Base-by-base conservation (phyloP, 2,797 vertebrate species). In the Enteromius trimaculatus region DNA sequence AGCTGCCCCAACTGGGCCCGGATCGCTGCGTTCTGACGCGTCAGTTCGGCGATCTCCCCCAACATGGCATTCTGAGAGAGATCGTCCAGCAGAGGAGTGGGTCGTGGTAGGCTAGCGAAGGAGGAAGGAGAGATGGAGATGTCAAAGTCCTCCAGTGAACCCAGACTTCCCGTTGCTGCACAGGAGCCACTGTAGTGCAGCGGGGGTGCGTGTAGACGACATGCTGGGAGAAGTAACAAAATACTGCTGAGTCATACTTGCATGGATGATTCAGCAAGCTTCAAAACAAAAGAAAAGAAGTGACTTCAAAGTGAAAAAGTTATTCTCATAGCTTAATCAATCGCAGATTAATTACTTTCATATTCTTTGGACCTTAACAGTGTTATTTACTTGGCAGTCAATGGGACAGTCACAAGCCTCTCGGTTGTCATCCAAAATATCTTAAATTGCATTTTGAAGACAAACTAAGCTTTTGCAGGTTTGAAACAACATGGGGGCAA, bases 21-120 rank as follows among this genome's bases (percentile, higher is more conserved):
- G 62, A 97, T 94, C 31, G 92, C 85, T 4, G 95, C 90, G 16
- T 97, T 98, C 90, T 97, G 95, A 53, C 85, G 77, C 2, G 92
- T 95, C 64, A 97, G 88, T 87, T 96, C 93, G 1, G 94, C 88
- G 62, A 97, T 96, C 84, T 96, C 95, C 3, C 90, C 90, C 87
- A 95, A 84, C 77, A 97, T 82, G 76, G 79, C 87, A 39, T 94
- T 92, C 13, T 92, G 92, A 55, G 88, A 86, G 29, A 85, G 31
- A 70, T 60, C 77, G 8, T 85, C 68, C 53, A 82, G 86, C 49
- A 84, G 71, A 65, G 82, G 64, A 21, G 64, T 49, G 64, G 85
- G 7, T 77, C 86, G 55, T 75, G 84, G 3, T 23, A 91, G 53
- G 82, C 88, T 93, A 83, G 83, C 79, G 17, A 94, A 90, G 26